Percentiles rank a stretch among this genome's conserved stretches.
Evolutionary conservation across 2,797 vertebrate species (phyloP).

Genomic region (Hippocampus kuda): DNA sequence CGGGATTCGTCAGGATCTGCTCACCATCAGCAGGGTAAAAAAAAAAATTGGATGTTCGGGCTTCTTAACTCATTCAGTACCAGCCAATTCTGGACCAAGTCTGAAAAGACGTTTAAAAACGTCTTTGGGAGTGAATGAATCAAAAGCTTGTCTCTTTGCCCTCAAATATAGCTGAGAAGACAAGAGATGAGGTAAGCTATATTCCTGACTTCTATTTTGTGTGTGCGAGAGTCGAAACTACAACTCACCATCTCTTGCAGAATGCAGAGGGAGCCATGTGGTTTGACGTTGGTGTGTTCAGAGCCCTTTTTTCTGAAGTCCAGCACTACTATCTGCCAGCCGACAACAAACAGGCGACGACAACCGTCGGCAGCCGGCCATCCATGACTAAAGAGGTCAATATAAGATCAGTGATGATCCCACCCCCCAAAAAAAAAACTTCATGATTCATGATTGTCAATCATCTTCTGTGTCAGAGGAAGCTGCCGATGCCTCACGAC

Average conservation of each 20-base stretch:
- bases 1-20: background rate
- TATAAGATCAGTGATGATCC: background rate
- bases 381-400: constrained; percentile 48
- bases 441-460: background rate
- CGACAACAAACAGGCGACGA: constrained; percentile 58
- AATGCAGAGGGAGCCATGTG: constrained; percentile 64
- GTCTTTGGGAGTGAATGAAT: no score
- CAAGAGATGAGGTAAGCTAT: constrained; percentile 34
- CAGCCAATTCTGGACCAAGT: no score
- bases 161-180: constrained; percentile 4
- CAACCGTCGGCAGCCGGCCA: constrained; percentile 19
- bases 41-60: background rate
- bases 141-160: background rate
- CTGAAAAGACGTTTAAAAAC: no score
- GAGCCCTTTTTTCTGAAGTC: constrained; percentile 80
- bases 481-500: constrained; percentile 69
- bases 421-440: background rate
- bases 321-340: constrained; percentile 81
- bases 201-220: fast-evolving
- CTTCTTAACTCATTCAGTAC: background rate
- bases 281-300: constrained; percentile 91
- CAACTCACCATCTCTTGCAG: constrained; percentile 34
- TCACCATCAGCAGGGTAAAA: background rate
- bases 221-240: background rate
- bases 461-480: constrained; percentile 48